Evolutionary conservation across 2,797 vertebrate genomes (phyloP), one percentile per base, ranked within the genome.

Genomic region (Gila robusta): DNA sequence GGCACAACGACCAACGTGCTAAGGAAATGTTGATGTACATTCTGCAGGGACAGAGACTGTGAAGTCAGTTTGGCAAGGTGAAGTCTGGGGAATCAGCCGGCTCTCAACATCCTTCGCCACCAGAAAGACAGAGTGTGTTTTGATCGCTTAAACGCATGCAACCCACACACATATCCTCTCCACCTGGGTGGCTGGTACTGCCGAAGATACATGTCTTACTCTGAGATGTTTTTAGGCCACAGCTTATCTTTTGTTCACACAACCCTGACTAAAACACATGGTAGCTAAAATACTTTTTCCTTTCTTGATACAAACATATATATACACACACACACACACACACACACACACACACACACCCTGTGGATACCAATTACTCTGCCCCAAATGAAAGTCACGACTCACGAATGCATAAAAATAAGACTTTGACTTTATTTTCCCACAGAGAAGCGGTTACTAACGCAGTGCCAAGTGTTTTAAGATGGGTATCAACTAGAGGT

Each of bases 131-230:
- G 76, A 41, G 79, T 54, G 67, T 26, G 44, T 87, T 89, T 73
- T 79, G 87, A 85, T 80, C 49, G 74, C 64, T 77, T 56, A 32
- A 79, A 86, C 28, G 44, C 83, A 71, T n/a, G 59, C 41, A 77
- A 79, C 67, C 86, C 85, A 87, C 87, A 82, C 79, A 84, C 81
- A 86, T 83, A 89, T 91, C 90, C 90, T 89, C 85, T 85, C 64
- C 90, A 91, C 87, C 87, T 91, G 90, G 77, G 64, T 56, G 67
- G 62, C 62, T 86, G 74, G 81, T 82, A 80, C 28, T 81, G 71
- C 80, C 47, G 21, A 83, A 86, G 64, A 85, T 74, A 72, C 21
- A 6, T 76, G 73, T 52, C 69, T 71, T 14, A 71, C 82, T 87
- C 73, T 1, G 76, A 77, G 64, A 85, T 85, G 84, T 89, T 86